Conservation (phyloP, 1,140 invertebrate species). For the Apis dorsata region DNA sequence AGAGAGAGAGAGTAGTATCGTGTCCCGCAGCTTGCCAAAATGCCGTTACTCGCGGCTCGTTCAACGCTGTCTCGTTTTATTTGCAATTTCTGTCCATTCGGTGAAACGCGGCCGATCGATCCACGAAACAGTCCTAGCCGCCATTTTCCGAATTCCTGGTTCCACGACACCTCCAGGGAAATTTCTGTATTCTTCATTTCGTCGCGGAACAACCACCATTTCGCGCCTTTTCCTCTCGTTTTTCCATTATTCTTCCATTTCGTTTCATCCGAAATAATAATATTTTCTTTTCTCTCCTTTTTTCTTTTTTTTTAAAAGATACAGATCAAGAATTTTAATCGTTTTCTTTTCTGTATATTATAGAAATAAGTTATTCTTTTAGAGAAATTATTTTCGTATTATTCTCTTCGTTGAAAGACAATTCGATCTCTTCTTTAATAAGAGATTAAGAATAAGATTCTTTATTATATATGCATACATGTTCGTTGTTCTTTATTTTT, state of each 20-base stretch:
- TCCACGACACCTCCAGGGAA: conserved; percentile 57
- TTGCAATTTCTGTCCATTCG: neutral
- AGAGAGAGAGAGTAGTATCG: neutral
- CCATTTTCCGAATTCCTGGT: conserved; percentile 7
- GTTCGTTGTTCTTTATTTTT: neutral
- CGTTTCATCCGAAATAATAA: conserved; percentile 7
- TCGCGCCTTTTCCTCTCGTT: neutral
- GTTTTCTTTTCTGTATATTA: neutral
- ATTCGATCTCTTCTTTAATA: too few species aligned
- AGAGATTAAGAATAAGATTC: neutral
- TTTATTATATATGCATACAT: neutral
- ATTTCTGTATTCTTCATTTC: conserved; percentile 57
- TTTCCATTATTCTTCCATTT: neutral
- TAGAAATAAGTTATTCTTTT: neutral
- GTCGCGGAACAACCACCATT: neutral
- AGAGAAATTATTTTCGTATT: neutral
- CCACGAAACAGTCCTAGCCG: neutral
- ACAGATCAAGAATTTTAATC: neutral
- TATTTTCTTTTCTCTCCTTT: neutral
- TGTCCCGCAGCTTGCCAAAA: conserved; percentile 13
- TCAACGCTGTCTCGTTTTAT: conserved; percentile 7
- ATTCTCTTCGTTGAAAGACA: neutral
- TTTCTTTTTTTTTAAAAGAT: neutral
- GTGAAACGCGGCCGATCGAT: neutral
- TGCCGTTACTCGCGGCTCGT: neutral